These are phyloP conservation scores for Alviniconcha strummeri DNA, from an alignment of 2,888 invertebrate genomes.

Conservation along the genomic window DNA sequence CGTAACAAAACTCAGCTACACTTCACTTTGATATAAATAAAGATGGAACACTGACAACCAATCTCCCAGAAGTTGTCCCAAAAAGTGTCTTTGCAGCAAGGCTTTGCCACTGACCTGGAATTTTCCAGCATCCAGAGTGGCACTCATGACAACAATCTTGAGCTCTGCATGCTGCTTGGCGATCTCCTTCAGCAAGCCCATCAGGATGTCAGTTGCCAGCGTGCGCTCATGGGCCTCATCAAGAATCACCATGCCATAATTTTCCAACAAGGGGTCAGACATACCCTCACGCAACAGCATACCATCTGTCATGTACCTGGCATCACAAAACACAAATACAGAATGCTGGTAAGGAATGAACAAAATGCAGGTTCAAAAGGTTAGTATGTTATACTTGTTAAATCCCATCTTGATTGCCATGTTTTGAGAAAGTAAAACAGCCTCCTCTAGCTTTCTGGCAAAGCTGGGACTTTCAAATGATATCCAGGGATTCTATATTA, in stretches of 20 bases:
- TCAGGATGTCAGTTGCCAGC: slow-evolving; percentile 97
- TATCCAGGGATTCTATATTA: too few species aligned
- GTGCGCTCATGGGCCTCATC: slow-evolving; percentile 99
- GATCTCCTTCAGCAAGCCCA: slow-evolving; percentile 98
- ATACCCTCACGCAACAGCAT: slow-evolving; percentile 99
- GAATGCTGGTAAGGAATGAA: background rate
- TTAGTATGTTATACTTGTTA: background rate
- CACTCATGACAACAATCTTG: slow-evolving; percentile 99
- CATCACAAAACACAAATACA: background rate
- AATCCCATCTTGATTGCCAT: too few species aligned
- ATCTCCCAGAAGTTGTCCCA: too few species aligned
- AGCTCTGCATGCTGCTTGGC: slow-evolving; percentile 93
- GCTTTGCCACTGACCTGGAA: slow-evolving; percentile 81
- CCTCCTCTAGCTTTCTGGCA: too few species aligned
- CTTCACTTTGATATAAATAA: too few species aligned
- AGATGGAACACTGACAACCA: too few species aligned
- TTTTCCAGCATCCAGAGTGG: slow-evolving; percentile 98
- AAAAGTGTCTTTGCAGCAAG: too few species aligned
- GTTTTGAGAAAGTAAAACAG: too few species aligned
- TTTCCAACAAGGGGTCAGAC: slow-evolving; percentile 98
- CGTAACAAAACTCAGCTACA: too few species aligned
- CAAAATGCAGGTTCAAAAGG: background rate
- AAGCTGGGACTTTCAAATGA: too few species aligned
- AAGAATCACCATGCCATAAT: slow-evolving; percentile 94
- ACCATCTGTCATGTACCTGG: slow-evolving; percentile 98